Evolutionary conservation across 1,140 invertebrate genomes (phyloP), one percentile per base, ranked within the genome.

Genomic region (Sitobion miscanthi): DNA sequence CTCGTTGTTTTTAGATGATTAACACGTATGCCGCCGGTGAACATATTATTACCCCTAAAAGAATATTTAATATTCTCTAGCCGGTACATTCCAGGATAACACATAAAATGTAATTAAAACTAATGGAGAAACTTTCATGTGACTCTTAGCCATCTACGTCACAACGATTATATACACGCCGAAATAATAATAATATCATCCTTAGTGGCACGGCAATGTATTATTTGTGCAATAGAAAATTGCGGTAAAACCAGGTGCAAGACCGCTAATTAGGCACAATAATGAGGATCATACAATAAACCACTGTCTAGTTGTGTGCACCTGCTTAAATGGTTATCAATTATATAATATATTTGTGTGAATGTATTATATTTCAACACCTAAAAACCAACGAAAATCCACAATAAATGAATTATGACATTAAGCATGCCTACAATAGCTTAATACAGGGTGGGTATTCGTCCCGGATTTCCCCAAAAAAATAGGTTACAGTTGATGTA

Each of bases 51-150:
- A 42, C 57, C 52, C 42, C 35, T 38, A 89, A 54, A 42, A 42
- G 42, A 42, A 42, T 42, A 42, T 42, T 42, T 42, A 42, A 54
- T 38, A 89, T 54, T n/a, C 23, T 54, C 30, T 54, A 52, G 23
- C 20, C 42, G 23, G 45, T 30, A n/a, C 47, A 35, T 88, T 88
- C n/a, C 85, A 49, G 17, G 52, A 9, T 30, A 89, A 30, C 35
- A 38, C 35, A 57, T 54, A 89, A 89, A 89, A 89, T 38, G 88
- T 89, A 57, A 89, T 89, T 54, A 57, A 89, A 89, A 57, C 88
- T 89, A 89, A 89, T 89, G 88, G 9, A 38, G n/a, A 89, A 89
- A 89, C 88, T 89, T 89, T 57, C 88, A 42, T 11, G 21, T 42
- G 35, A 35, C 35, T 57, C 52, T 89, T 21, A 11, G 3, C 21